Conservation (phyloP, 35 echinoderm and acorn worm genomes). For the Ptychodera flava region DNA sequence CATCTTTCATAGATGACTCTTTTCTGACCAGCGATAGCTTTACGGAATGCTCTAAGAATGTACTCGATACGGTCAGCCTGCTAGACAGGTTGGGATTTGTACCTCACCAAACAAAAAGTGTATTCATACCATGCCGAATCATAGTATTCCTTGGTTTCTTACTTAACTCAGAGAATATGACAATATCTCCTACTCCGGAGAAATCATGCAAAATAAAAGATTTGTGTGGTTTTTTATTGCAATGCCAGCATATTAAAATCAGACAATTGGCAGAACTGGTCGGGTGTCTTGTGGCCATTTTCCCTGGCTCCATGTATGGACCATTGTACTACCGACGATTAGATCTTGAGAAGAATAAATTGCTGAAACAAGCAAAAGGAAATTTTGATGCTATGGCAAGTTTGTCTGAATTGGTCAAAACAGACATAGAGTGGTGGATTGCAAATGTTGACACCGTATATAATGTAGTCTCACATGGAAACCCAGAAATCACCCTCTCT, state of each 20-base stretch:
- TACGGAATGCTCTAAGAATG: constrained; percentile 21
- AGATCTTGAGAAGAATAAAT: constrained; percentile 49
- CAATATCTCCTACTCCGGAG: constrained; percentile 20
- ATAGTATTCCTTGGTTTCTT: constrained; percentile 33
- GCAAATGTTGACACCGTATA: constrained; percentile 7
- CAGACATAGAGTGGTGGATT: constrained; percentile 60
- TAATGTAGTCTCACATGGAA: not conserved
- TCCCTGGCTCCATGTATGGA: constrained; percentile 41
- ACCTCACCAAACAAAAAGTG: constrained; percentile 35
- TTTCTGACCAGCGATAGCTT: constrained; percentile 19
- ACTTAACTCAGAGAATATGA: constrained; percentile 44
- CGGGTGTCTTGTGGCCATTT: constrained; percentile 18
- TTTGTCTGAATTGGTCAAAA: constrained; percentile 31
- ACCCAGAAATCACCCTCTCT: constrained; percentile 30
- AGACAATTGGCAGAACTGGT: constrained; percentile 17
- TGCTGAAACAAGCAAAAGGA: constrained; percentile 36
- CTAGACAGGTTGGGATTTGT: constrained; percentile 40
- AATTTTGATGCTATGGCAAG: constrained; percentile 41
- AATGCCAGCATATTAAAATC: not conserved
- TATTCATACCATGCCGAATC: constrained; percentile 6
- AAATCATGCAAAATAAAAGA: constrained; percentile 19
- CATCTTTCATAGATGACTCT: constrained; percentile 25
- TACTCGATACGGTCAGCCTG: not conserved
- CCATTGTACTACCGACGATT: constrained; percentile 52
- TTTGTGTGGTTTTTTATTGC: constrained; percentile 8